Evolutionary conservation across 1,140 invertebrate genomes (phyloP).

Genomic region (Camponotus vicinus): DNA sequence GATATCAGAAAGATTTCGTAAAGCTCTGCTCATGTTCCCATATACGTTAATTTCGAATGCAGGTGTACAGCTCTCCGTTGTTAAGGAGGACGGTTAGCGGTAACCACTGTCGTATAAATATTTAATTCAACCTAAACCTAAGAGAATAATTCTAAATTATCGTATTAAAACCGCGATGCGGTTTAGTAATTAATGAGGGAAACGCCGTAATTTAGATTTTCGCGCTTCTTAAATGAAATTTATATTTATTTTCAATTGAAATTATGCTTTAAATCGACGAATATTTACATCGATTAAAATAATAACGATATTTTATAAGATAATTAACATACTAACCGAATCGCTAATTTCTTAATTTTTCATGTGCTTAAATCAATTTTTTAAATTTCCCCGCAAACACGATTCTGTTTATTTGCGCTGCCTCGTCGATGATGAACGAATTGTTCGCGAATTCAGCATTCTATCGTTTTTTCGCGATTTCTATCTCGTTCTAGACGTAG

Average conservation of each 20-base stretch:
- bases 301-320: background rate
- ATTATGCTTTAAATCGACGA: background rate
- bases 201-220: background rate
- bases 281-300: background rate
- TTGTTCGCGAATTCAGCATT: conserved; percentile 4
- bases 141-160: conserved; percentile 15
- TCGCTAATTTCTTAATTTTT: background rate
- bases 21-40: background rate
- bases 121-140: conserved; percentile 10
- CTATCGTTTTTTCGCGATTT: background rate
- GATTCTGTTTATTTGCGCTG: background rate
- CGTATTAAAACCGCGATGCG: background rate
- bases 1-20: conserved; percentile 41
- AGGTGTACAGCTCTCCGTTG: conserved; percentile 41
- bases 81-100: conserved; percentile 17
- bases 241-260: background rate
- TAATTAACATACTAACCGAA: background rate
- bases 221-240: background rate
- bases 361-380: background rate
- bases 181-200: background rate
- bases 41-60: conserved; percentile 36
- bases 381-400: background rate
- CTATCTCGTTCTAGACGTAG: conserved; percentile 53
- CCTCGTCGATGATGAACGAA: background rate
- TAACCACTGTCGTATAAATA: conserved; percentile 41